Percentiles rank a stretch among this genome's conserved stretches.
phyloP scores from a whole-genome alignment of 2,797 vertebrate species.

The Sebastes baramenuke region DNA sequence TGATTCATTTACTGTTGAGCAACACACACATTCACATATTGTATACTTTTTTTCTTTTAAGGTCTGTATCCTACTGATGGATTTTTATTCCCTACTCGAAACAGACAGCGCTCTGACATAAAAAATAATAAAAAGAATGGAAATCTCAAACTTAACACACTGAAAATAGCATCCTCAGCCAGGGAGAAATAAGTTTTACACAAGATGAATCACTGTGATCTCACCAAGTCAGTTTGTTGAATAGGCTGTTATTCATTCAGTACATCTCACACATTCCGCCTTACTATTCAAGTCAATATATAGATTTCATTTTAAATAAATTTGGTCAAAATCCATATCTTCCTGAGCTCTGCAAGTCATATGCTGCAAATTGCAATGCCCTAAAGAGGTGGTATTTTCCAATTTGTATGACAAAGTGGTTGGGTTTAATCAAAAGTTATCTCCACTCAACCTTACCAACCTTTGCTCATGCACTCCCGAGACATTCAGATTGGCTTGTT shows the following conservation, averaged over 20 bases:
- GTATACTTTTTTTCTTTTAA: conserved; percentile 18
- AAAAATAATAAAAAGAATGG: background rate
- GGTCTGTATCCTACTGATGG: background rate
- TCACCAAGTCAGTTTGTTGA: background rate
- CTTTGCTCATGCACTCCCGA: background rate
- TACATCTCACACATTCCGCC: background rate
- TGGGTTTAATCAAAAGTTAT: background rate
- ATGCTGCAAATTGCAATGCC: background rate
- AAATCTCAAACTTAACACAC: background rate
- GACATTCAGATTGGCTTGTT: background rate
- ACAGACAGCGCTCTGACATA: background rate
- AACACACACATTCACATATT: conserved; percentile 1
- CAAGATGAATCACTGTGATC: background rate
- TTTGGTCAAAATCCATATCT: background rate
- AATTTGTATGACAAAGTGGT: background rate
- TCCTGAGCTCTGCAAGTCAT: background rate
- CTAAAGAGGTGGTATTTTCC: background rate
- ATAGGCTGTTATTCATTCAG: conserved; percentile 10
- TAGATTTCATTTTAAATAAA: background rate
- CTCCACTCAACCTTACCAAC: background rate
- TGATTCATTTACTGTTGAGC: conserved; percentile 39
- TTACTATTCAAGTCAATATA: background rate
- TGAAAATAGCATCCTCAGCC: background rate
- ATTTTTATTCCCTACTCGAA: background rate
- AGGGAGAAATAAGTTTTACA: background rate